Percentiles rank a stretch among this genome's conserved stretches.
These are phyloP conservation scores for Antheraea assamensis DNA, from an alignment of 2,888 invertebrate species.

Conservation along the genomic window DNA sequence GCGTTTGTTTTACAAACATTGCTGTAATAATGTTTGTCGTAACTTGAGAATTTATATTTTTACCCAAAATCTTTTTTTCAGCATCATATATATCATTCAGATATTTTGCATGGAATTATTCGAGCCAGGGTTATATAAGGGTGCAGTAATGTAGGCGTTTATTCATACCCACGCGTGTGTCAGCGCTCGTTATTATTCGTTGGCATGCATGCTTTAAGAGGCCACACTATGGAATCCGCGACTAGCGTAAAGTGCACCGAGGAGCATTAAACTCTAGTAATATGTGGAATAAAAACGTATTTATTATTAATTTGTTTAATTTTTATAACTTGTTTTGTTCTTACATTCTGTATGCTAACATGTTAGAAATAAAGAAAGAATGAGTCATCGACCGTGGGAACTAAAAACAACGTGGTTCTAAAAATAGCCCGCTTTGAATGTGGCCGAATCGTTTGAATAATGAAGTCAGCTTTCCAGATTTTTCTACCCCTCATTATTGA, in stretches of 20 bases:
- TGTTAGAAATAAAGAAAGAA: no score
- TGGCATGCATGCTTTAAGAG: slow-evolving; percentile 64
- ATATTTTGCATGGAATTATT: slow-evolving; percentile 14
- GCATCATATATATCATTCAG: not conserved
- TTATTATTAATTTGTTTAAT: not conserved
- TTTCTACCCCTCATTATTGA: no score
- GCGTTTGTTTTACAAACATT: no score
- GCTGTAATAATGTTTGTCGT: no score
- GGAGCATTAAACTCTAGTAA: slow-evolving; percentile 17
- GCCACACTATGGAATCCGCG: slow-evolving; percentile 16
- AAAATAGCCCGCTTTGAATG: no score
- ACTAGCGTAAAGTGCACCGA: slow-evolving; percentile 16
- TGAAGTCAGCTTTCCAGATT: no score
- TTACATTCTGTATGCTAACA: no score
- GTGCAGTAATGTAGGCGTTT: slow-evolving; percentile 51
- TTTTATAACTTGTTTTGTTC: not conserved
- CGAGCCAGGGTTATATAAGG: slow-evolving; percentile 24
- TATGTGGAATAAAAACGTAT: slow-evolving; percentile 19
- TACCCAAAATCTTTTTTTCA: no score
- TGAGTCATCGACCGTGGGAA: no score
- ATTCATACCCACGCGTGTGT: slow-evolving; percentile 67
- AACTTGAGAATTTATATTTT: no score
- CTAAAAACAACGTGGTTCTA: no score
- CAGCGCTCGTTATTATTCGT: slow-evolving; percentile 67
- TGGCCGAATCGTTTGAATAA: no score